Base-by-base conservation (phyloP, 2,888 invertebrate genomes). In the Mimas tiliae region DNA sequence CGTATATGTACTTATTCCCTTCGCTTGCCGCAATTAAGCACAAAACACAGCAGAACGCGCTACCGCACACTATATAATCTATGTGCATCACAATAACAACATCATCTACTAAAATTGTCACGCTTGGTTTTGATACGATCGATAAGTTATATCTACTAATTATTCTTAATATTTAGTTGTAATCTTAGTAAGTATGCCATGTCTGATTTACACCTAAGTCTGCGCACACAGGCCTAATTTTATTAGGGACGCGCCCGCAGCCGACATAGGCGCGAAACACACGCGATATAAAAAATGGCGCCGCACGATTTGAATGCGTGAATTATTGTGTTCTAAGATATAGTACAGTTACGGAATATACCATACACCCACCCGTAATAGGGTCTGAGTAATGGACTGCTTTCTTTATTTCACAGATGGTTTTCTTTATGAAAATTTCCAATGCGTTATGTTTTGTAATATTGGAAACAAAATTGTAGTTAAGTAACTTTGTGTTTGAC, bases 271-370 rank as follows among this genome's bases (percentile, higher is more conserved):
- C 92, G 93, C 91, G 92, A 93, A 93, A 90, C 93, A 93, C 93
- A 93, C 93, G 93, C 93, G 92, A 93, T 93, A 90, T 93, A 93
- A 93, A 93, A 93, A 93, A 93, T 93, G 89, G 93, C 91, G 89
- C 85, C 86, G 81, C 80, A 87, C 91, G 85, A 92, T 93, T 91
- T 92, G 92, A 93, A 93, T 91, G 91, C 91, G 91, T 93, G 93
- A 93, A 89, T 90, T 93, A 93, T 93, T 91, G 89, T 91, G 88
- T 90, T 91, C 90, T 87, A 86, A 88, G 88, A 86, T 89, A 89
- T 91, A 88, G 91, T 92, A 90, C 85, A 87, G 89, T 84, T 87
- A 87, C 75, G 86, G 80, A 87, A 27, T 27, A 27, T 85, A 85
- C 83, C 82, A 80, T 79, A 80, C 81, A 74, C 70, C 74, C 81